Evolutionary conservation across 2,888 invertebrate species (phyloP), one percentile per base, ranked within the genome.

Genomic region (Sarcophaga variegata): DNA sequence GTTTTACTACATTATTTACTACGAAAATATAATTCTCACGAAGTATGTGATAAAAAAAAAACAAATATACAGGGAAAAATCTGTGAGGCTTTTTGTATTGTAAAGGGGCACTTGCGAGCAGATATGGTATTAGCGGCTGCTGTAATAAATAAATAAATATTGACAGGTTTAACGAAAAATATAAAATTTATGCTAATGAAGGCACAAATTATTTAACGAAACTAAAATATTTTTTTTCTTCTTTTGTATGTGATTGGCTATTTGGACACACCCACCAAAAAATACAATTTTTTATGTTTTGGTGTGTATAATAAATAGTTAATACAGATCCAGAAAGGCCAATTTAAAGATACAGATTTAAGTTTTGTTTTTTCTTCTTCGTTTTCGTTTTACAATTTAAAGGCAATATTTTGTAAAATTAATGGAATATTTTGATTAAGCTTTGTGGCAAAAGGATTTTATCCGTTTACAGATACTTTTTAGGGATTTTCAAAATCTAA

Each of bases 1-100:
- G 54, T 67, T 78, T 78, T 27, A 83, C 77, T 66, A 78, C 72
- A 25, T 37, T 60, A 20, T 83, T 72, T 78, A 77, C 64, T 27
- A 81, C 60, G 14, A 59, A 54, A 54, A 54, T 17, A 14, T 14
- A 17, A 17, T 54, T 12, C 54, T 0, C 54, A 17, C 17, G 54
- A 54, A 54, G 12, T 14, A 17, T 8, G 37, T 10, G 10, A 37
- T 37, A 37, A 10, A 37, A 37, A 37, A 10, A 37, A 37, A 37
- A 37, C 6, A 37, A 37, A 37, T 37, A 8, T 10, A 37, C 8
- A 37, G 10, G 6, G 27, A 27, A 37, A 6, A 37, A 37, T 37
- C 37, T 37, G 2, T 37, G 37, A 37, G 6, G 6, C 6, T 37
- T 37, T 37, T 37, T 6, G 37, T 37, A 37, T 37, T 37, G 6